These are phyloP conservation scores for Scolopax mira DNA, from an alignment of 2,113 vertebrate genomes.

Conservation along the genomic window DNA sequence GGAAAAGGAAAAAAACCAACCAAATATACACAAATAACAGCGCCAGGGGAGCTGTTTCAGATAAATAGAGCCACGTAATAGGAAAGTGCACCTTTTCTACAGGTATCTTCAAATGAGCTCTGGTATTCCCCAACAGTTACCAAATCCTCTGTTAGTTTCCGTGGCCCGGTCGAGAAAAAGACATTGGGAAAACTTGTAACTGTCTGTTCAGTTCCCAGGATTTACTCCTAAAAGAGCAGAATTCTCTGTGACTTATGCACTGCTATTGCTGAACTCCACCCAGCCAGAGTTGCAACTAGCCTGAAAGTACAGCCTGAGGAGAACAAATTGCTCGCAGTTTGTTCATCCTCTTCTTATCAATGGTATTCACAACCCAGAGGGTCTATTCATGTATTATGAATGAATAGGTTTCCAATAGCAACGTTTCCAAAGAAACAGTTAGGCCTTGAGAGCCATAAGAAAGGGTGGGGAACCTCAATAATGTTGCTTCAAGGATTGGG, in stretches of 20 bases:
- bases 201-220: neutral
- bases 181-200: neutral
- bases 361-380: slow-evolving; percentile 61
- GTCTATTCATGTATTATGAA: slow-evolving; percentile 73
- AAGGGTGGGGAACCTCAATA: slow-evolving; percentile 44
- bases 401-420: slow-evolving; percentile 77
- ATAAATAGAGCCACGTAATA: neutral
- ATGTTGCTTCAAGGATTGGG: neutral
- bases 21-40: neutral
- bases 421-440: slow-evolving; percentile 51
- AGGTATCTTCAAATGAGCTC: neutral
- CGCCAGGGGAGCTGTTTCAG: neutral
- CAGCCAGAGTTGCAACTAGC: slow-evolving; percentile 47
- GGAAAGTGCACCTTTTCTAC: neutral
- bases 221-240: neutral
- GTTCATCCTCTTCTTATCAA: slow-evolving; percentile 54
- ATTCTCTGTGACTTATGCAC: neutral
- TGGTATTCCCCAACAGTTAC: neutral
- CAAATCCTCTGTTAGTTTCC: neutral
- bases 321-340: slow-evolving; percentile 35
- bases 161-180: fast-evolving
- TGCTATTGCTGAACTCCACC: slow-evolving; percentile 50
- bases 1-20: neutral
- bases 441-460: slow-evolving; percentile 39
- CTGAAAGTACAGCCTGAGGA: slow-evolving; percentile 16